A percentile compares a stretch with the other conserved stretches of the same genome.
phyloP scores from a whole-genome alignment of 2,113 vertebrate species.

The Ovis canadensis region DNA sequence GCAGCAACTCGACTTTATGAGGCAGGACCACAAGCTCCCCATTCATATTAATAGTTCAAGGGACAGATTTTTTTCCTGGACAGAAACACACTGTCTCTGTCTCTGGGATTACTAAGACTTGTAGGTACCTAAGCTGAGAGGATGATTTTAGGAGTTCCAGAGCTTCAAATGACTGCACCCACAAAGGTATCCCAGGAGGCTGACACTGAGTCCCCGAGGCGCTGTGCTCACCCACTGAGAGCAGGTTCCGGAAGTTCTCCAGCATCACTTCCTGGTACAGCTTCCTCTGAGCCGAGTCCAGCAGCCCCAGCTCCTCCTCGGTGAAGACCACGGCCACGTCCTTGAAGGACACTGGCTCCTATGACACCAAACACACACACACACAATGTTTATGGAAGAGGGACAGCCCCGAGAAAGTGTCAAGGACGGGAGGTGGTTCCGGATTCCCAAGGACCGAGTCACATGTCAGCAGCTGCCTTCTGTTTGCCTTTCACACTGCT shows the following conservation, averaged over 20 bases:
- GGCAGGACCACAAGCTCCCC: not conserved
- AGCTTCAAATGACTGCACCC: not conserved
- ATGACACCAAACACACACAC: not conserved
- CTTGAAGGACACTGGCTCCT: slow-evolving; percentile 51
- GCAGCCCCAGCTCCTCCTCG: slow-evolving; percentile 57
- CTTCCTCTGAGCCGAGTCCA: slow-evolving; percentile 24
- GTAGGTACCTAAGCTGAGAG: not conserved
- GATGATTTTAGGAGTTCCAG: not conserved
- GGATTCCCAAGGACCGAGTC: not conserved
- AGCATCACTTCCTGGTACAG: slow-evolving; percentile 66
- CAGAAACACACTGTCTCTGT: not conserved
- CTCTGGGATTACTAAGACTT: no score
- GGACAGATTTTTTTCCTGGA: not conserved
- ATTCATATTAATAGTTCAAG: not conserved
- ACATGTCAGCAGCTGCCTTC: not conserved
- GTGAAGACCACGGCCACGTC: slow-evolving; percentile 62
- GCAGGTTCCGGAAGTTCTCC: slow-evolving; percentile 63
- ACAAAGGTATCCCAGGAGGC: not conserved
- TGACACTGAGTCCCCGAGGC: not conserved
- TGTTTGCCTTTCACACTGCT: not conserved
- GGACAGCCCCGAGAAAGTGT: not conserved
- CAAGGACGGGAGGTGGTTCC: not conserved
- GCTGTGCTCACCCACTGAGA: slow-evolving; percentile 50
- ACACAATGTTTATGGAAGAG: not conserved
- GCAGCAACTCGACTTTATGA: not conserved